Base-by-base conservation (phyloP, 2,888 invertebrate genomes). In the Drosophila aldrichi region DNA sequence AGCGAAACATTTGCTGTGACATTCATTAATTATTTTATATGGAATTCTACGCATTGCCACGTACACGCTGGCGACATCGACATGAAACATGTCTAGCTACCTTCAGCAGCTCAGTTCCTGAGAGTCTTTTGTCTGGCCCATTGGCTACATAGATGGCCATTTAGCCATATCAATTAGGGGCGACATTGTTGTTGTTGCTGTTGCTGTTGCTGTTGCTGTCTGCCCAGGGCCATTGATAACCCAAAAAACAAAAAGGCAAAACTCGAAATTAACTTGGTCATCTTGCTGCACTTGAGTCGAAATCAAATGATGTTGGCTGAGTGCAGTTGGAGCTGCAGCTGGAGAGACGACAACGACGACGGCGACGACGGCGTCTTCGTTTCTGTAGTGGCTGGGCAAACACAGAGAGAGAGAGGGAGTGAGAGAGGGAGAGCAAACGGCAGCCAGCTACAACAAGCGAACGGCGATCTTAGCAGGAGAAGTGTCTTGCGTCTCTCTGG, bases 11-110 rank as follows among this genome's bases (percentile, higher is more conserved):
- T 90, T 80, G 88, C 91, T 90, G 88, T 90, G 90, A 91, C 90
- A 91, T 91, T 91, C 91, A 91, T 91, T 91, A 91, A 91, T 91
- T 91, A 91, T 91, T 91, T 91, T 91, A 91, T 91, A 90, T 90
- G 89, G 89, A 91, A 91, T 91, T 87, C 81, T 89, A 82, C 85
- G 87, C 91, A 91, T 91, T 88, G 87, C 91, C 91, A 91, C 91
- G 91, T 91, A 91, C 91, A 77, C 71, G 81, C 73, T 90, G 91
- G 91, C 91, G 91, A 91, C 91, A 91, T 89, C 90, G 88, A 91
- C 91, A 90, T 88, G 81, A 76, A 81, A 82, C 88, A 86, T 80
- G 82, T 86, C 74, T 85, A 82, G 84, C 56, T 75, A 69, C 51
- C 70, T 58, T 46, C 54, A 20, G 44, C 44, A 44, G 38, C 58